Evolutionary conservation across 37 sponge, comb jelly and placozoan species (phyloP), one percentile per base, ranked within the genome.

Genomic region (Bolinopsis microptera): DNA sequence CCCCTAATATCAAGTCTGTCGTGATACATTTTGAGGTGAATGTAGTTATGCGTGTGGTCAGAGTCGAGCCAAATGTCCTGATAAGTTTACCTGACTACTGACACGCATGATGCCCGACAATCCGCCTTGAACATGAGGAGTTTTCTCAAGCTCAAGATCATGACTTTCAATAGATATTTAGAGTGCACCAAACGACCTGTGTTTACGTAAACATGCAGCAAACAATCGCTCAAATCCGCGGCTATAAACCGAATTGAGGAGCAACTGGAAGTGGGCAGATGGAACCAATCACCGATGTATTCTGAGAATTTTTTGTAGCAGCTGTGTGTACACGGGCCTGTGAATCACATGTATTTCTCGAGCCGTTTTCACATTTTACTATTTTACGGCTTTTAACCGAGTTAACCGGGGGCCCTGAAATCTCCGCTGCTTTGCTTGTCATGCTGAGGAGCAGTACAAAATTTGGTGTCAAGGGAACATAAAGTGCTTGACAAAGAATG

Each of bases 401-500:
- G 61, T 13, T 48, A 48, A 5, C 61, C 13, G 61, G 13, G 13
- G 61, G 13, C 13, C 13, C 61, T 13, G 61, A 5, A 48, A 48
- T 48, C 61, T 48, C 61, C 9, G 61, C 61, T 48, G 61, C 61
- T 13, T n/a, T 48, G 61, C 61, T 48, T 48, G 61, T 48, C 61
- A 48, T 48, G 61, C 61, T 48, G 9, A 48, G 61, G 61, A 48
- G 61, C 5, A 48, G 61, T 48, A 48, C 61, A 48, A 48, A 5
- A 48, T 48, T 48, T 48, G 61, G 61, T 48, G 61, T 48, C 61
- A 70, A 24, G 25, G 74, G 18, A 9, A 70, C 74, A 70, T 70
- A 70, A 70, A 70, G 74, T 70, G 74, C 74, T 70, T 70, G 74
- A 70, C 74, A 26, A 70, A 70, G 74, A 26, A 70, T 70, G 30